Percentiles rank a stretch among this genome's conserved stretches.
These are phyloP conservation scores for Solen grandis DNA, from an alignment of 1,140 invertebrate genomes.

Conservation along the genomic window DNA sequence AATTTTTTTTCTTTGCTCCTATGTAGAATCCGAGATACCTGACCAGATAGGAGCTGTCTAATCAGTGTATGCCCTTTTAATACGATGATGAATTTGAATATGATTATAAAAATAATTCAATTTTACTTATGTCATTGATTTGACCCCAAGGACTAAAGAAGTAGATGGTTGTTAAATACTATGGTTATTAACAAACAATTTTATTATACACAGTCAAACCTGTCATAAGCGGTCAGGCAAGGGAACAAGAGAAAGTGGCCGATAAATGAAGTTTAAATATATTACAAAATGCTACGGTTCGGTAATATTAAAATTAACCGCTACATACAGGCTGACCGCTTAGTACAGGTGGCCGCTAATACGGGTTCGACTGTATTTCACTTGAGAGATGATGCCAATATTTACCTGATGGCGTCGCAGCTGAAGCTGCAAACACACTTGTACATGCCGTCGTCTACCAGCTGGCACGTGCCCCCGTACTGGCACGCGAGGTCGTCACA, in stretches of 20 bases:
- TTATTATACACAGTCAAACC: too few species aligned
- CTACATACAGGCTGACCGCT: not conserved
- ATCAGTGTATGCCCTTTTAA: too few species aligned
- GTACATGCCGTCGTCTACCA: constrained; percentile 48
- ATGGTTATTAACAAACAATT: too few species aligned
- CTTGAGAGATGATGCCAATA: not conserved
- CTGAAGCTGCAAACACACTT: constrained; percentile 78
- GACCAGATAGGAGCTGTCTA: too few species aligned
- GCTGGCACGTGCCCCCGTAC: constrained; percentile 89
- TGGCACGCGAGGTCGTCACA: constrained; percentile 91
- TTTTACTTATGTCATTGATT: too few species aligned
- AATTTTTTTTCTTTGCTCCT: too few species aligned
- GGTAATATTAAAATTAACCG: not conserved
- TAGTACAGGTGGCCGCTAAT: not conserved
- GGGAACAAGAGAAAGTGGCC: not conserved
- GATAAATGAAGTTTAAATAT: not conserved
- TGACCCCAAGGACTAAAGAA: too few species aligned
- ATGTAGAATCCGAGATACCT: too few species aligned
- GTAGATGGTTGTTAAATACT: too few species aligned
- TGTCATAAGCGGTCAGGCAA: not conserved
- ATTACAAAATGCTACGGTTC: not conserved
- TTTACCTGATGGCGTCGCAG: constrained; percentile 79
- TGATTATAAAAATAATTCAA: too few species aligned
- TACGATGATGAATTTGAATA: too few species aligned
- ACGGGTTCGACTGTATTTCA: not conserved